phyloP scores from a whole-genome alignment of 2,888 invertebrate genomes.

The Monopis laevigella region DNA sequence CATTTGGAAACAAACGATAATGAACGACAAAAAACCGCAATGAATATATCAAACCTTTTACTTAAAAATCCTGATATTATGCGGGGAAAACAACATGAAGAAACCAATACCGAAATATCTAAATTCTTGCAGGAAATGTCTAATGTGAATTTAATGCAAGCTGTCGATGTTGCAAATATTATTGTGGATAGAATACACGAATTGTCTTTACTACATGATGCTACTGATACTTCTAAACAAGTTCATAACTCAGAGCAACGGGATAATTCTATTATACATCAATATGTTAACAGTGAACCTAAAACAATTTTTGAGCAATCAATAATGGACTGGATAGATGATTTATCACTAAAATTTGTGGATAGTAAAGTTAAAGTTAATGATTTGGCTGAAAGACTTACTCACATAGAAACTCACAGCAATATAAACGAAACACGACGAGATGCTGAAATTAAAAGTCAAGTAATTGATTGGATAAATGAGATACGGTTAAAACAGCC shows the following conservation, averaged over 20 bases:
- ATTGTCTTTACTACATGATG: not conserved
- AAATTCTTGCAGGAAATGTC: not conserved
- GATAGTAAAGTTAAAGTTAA: not conserved
- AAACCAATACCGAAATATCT: not conserved
- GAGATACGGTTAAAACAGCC: not conserved
- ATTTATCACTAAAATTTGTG: not conserved
- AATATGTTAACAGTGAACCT: too few relatives aligned
- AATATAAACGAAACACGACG: not conserved
- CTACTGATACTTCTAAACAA: too few relatives aligned
- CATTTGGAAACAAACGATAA: not conserved
- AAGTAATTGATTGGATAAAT: too few relatives aligned
- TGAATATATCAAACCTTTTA: not conserved
- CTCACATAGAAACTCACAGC: slow-evolving; percentile 1
- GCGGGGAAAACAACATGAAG: not conserved
- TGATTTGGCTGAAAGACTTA: not conserved
- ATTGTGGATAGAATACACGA: not conserved
- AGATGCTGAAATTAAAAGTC: not conserved
- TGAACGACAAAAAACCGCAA: not conserved
- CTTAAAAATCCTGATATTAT: not conserved
- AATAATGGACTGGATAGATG: not conserved
- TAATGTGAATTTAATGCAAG: not conserved
- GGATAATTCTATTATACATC: too few relatives aligned
- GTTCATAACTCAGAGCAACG: too few relatives aligned
- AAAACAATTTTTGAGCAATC: too few relatives aligned
- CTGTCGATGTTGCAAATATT: not conserved